Base-by-base conservation (phyloP, 1,140 invertebrate genomes). In the Nasonia vitripennis region DNA sequence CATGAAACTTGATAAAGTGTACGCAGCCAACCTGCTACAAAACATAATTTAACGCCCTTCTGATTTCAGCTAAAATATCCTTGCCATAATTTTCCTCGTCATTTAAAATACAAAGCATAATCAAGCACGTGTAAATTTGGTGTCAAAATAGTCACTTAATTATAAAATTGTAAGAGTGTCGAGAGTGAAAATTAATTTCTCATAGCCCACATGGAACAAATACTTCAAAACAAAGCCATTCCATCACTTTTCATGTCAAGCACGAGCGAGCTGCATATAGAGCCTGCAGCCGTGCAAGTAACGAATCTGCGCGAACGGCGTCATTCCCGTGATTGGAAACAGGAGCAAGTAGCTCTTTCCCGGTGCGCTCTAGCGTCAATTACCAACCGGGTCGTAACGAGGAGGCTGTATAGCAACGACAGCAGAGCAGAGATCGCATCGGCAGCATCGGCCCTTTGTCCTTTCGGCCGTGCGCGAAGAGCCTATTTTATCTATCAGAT, bases 251-350 rank as follows among this genome's bases (percentile, higher is more conserved):
- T 55, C 12, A 55, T 55, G 1, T 55, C 12, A 1, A 62, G 41
- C 10, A 9, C 7, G 10, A 45, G 9, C 10, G 12, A 41, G 78
- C 20, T 48, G 17, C 14, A n/a, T 17, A 62, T 34, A 37, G 27
- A 78, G 51, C 2, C n/a, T 34, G n/a, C 37, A 51, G n/a, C 51
- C 7, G 17, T n/a, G 55, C 55, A 62, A 62, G 55, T 7, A 17
- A n/a, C 14, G 1, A 62, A 62, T n/a, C 17, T 17, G 11, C 11
- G 45, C 7, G 11, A 48, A 48, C 67, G 79, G n/a, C 11, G 55
- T 75, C 81, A 74, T 74, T 70, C 41, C 20, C 70, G 48, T 82
- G 81, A 82, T 82, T 82, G 48, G 48, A 82, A 74, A 62, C n/a
- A n/a, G n/a, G 27, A 31, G 23, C 68, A 41, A 77, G 34, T 12